Evolutionary conservation across 1,140 invertebrate genomes (phyloP), one percentile per base, ranked within the genome.

Genomic region (Eurosta solidaginis): DNA sequence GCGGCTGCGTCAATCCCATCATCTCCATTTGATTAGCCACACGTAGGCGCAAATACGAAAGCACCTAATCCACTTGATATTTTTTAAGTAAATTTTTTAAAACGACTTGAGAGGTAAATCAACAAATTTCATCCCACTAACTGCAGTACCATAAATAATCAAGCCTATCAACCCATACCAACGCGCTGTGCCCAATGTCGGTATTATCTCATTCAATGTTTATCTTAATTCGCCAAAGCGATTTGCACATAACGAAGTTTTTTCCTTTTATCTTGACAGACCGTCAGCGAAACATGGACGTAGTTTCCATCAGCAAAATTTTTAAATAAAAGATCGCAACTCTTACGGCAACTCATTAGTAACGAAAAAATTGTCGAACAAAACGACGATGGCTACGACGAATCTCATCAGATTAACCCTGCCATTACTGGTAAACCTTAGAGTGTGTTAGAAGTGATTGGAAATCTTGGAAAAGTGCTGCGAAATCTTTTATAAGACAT

Each of bases 311-410:
- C 36, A 33, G 40, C 40, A 78, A 47, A 78, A 73, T 50, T 50
- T 78, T 50, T 20, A 33, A 27, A 78, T 78, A 78, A 78, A 78
- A 73, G 68, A n/a, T 29, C 2, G 27, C 42, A 22, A 10, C 14
- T n/a, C 9, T 14, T 20, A n/a, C 25, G 20, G 54, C 22, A 49
- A 78, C n/a, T 7, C 6, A 47, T 74, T 78, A 78, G 77, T 78
- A 78, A 78, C 77, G 77, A 78, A 50, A 50, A 20, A 78, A 29
- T 47, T 78, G 73, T 74, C 77, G 77, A 78, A 74, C 45, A 36
- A 29, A 52, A 74, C 63, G 77, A 74, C 63, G 77, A 78, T 78
- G 77, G 50, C 45, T 49, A 74, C 77, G 77, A 74, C 47, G 17
- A 73, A 78, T 22, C n/a, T 74, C 47, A 40, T 44, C 29, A 74